Conservation (phyloP, 2,113 vertebrate species). For the Mionectes macconnelli region DNA sequence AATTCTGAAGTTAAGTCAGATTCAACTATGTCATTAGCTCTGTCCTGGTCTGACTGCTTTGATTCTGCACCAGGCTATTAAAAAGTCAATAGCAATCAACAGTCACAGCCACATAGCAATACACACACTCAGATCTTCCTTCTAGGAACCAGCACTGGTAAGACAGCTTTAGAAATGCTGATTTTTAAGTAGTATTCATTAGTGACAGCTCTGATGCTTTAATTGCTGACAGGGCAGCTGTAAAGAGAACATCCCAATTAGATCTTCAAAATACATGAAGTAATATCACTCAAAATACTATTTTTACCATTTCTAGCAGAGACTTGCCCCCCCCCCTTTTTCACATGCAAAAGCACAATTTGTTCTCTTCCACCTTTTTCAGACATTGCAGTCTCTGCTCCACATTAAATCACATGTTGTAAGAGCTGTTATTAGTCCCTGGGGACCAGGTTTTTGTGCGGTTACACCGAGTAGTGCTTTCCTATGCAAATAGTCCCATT, state of each 20-base stretch:
- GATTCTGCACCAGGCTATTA: neutral
- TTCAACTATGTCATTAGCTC: neutral
- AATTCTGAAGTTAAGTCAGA: neutral
- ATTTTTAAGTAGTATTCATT: conserved; percentile 34
- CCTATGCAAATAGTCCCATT: neutral
- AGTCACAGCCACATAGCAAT: neutral
- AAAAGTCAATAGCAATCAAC: neutral
- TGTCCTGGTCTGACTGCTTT: neutral
- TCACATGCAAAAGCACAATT: conserved; percentile 5
- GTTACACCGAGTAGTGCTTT: neutral
- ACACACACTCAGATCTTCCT: neutral
- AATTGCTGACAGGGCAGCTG: conserved; percentile 44
- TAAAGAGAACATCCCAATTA: conserved; percentile 18
- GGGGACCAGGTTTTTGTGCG: neutral
- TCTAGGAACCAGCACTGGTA: neutral
- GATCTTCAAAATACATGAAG: conserved; percentile 38
- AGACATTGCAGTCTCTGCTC: neutral
- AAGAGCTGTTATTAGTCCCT: neutral
- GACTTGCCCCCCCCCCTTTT: neutral
- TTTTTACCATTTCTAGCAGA: conserved; percentile 26
- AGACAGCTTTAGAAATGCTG: conserved; percentile 13
- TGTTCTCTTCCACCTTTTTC: conserved; percentile 1
- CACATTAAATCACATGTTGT: neutral
- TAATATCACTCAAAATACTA: conserved; percentile 28
- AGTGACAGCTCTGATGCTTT: conserved; percentile 53